Percentiles rank a stretch among this genome's conserved stretches.
Evolutionary conservation across 23 tunicate species (phyloP).

Genomic region (Botrylloides violaceus): DNA sequence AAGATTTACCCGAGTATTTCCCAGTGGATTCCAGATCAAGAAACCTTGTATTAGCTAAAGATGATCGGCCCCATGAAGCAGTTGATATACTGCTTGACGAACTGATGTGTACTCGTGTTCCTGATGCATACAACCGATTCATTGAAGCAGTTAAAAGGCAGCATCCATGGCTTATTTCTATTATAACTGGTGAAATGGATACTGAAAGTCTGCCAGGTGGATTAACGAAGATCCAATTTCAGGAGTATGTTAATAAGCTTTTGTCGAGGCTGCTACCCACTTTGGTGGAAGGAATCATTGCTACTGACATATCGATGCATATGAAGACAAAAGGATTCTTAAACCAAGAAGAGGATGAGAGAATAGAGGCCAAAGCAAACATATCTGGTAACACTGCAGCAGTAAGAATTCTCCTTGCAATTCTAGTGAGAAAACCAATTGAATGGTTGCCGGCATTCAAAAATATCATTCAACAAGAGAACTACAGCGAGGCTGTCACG

Average conservation of each 20-base stretch:
- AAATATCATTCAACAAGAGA: background rate
- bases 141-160: constrained; percentile 2
- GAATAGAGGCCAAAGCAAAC: constrained; percentile 10
- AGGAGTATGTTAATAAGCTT: constrained; percentile 9
- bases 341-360: constrained; percentile 6
- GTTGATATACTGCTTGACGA: background rate
- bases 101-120: background rate
- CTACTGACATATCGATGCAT: background rate
- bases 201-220: background rate
- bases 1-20: background rate
- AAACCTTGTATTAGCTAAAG: background rate
- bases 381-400: constrained; percentile 9
- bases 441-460: constrained; percentile 9
- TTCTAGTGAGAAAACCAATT: constrained; percentile 9
- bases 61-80: constrained; percentile 16
- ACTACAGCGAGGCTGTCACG: background rate
- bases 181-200: constrained; percentile 5
- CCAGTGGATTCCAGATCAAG: background rate
- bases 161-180: constrained; percentile 10
- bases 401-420: background rate
- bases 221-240: background rate
- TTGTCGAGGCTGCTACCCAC: background rate
- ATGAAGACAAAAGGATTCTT: background rate
- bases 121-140: background rate
- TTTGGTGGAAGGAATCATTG: background rate